Conservation (phyloP, 2,113 vertebrate species). For the Orycteropus afer region DNA sequence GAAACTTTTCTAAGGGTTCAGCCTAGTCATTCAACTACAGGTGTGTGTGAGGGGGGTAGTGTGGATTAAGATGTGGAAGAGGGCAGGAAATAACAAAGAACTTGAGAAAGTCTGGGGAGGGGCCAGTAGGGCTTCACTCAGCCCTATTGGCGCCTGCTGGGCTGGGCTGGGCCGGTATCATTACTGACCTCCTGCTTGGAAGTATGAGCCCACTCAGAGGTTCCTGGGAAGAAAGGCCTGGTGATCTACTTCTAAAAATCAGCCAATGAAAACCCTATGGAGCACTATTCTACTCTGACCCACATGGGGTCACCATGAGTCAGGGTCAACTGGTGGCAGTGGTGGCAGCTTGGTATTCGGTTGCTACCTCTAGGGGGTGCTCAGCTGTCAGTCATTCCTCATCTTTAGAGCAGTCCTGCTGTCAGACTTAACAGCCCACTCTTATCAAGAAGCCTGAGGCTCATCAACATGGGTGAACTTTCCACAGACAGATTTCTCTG, state of each 20-base stretch:
- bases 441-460: not conserved
- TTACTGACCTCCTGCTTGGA: not conserved
- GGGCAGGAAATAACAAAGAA: not conserved
- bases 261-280: not conserved
- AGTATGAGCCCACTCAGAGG: not conserved
- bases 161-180: not conserved
- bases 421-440: not conserved
- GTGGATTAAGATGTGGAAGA: not conserved
- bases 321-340: not conserved
- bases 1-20: not conserved
- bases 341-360: not conserved
- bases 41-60: not conserved
- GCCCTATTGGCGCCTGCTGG: not conserved
- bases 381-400: accelerated
- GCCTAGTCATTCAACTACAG: not conserved
- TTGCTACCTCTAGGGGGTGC: not conserved
- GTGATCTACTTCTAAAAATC: not conserved
- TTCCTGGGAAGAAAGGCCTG: not conserved
- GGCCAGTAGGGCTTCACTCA: not conserved
- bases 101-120: not conserved
- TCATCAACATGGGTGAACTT: not conserved
- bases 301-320: not conserved
- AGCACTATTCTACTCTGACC: not conserved
- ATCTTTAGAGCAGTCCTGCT: not conserved
- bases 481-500: not conserved